Conservation (phyloP, 2,888 invertebrate species). For the Chymomyza caudatula region DNA sequence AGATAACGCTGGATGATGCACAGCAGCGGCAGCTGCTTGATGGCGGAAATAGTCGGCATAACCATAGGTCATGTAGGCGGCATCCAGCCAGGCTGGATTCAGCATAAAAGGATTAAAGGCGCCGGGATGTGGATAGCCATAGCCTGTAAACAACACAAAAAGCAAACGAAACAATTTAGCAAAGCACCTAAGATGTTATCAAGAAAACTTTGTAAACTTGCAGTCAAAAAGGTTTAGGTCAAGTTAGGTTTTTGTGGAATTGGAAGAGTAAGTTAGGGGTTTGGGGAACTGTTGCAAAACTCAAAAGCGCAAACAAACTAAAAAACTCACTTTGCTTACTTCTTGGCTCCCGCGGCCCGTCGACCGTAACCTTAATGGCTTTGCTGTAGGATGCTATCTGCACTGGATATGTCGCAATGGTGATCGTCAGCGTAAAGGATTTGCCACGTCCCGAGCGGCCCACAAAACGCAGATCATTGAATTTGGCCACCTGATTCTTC, state of each 20-base stretch:
- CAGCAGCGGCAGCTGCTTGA: conserved; percentile 78
- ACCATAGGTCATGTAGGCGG: conserved; percentile 88
- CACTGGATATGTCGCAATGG: conserved; percentile 84
- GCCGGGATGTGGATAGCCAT: conserved; percentile 88
- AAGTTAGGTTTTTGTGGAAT: neutral
- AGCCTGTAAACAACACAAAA: conserved; percentile 80
- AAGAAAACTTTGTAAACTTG: neutral
- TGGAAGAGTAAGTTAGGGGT: neutral
- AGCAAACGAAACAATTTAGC: neutral
- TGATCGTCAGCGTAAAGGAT: conserved; percentile 96
- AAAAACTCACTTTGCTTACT: conserved; percentile 95
- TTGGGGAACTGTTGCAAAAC: neutral
- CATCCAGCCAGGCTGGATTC: conserved; percentile 91
- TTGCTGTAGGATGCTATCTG: conserved; percentile 96
- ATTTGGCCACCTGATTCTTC: conserved; percentile 99
- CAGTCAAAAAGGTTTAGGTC: no score
- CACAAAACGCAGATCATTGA: conserved; percentile 98
- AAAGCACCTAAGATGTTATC: neutral
- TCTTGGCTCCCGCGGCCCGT: conserved; percentile 98
- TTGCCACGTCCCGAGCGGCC: conserved; percentile 98
- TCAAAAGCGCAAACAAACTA: conserved; percentile 54
- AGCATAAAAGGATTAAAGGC: conserved; percentile 88
- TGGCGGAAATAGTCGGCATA: conserved; percentile 85
- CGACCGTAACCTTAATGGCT: conserved; percentile 99
- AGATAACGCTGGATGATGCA: conserved; percentile 80